A percentile compares a stretch with the other conserved stretches of the same genome.
Evolutionary conservation across 1,140 invertebrate species (phyloP).

Genomic region (Harlomillsia oculata): DNA sequence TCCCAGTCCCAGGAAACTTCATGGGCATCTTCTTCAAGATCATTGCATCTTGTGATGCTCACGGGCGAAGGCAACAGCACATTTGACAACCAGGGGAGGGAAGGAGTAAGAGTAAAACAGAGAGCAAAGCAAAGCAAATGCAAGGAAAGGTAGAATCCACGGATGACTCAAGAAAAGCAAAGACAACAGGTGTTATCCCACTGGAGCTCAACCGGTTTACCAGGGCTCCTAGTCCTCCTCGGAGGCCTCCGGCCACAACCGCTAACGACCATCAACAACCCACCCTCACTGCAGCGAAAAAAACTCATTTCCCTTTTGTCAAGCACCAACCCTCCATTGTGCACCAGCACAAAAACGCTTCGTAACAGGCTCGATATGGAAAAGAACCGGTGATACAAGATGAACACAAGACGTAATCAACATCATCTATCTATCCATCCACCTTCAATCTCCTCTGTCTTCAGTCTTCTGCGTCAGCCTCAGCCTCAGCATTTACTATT

Average conservation of each 20-base stretch:
- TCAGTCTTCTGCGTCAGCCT: too few relatives aligned
- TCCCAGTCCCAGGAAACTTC: too few relatives aligned
- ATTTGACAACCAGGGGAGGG: neutral
- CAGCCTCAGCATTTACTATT: too few relatives aligned
- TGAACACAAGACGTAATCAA: slow-evolving; percentile 14
- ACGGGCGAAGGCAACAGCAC: neutral
- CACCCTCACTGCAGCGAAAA: slow-evolving; percentile 32
- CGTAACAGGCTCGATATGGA: slow-evolving; percentile 18
- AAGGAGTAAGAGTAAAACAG: neutral
- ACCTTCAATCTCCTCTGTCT: slow-evolving; percentile 2
- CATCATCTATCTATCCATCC: slow-evolving; percentile 13
- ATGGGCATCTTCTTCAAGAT: too few relatives aligned
- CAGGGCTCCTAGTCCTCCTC: slow-evolving; percentile 14
- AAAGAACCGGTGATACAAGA: slow-evolving; percentile 27
- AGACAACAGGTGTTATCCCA: slow-evolving; percentile 36
- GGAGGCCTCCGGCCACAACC: slow-evolving; percentile 32
- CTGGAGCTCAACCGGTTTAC: slow-evolving; percentile 31
- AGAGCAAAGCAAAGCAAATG: neutral
- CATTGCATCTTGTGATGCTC: too few relatives aligned
- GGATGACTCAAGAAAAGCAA: slow-evolving; percentile 14
- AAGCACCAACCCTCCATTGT: slow-evolving; percentile 32
- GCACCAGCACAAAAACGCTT: slow-evolving; percentile 23
- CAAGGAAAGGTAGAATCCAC: neutral
- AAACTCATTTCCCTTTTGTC: slow-evolving; percentile 36
- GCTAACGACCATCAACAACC: slow-evolving; percentile 35